phyloP scores from a whole-genome alignment of 2,888 invertebrate genomes.

The Drosophila cognata region DNA sequence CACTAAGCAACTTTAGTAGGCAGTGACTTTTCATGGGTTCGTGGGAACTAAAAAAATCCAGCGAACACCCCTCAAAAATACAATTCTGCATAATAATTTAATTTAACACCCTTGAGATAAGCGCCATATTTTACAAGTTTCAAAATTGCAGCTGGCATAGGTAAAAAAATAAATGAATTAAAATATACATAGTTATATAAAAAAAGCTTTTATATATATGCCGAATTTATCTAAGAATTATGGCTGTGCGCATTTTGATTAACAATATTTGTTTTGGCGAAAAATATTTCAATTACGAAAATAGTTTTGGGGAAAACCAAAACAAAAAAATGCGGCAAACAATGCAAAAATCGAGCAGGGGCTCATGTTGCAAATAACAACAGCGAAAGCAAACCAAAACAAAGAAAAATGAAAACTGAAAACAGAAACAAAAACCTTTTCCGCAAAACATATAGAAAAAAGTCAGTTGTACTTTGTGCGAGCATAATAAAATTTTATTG shows the following conservation, averaged over 20 bases:
- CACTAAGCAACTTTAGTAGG: neutral
- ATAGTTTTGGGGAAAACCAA: conserved; percentile 32
- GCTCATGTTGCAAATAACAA: conserved; percentile 28
- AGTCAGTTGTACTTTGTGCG: conserved; percentile 29
- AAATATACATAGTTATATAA: neutral
- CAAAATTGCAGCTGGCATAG: neutral
- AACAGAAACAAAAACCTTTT: conserved; percentile 26
- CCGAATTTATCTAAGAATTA: conserved; percentile 13
- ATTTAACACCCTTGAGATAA: neutral
- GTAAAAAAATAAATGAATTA: neutral
- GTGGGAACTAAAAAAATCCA: neutral
- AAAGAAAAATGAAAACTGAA: conserved; percentile 10
- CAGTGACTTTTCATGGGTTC: neutral
- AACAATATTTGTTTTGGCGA: conserved; percentile 21
- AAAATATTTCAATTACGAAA: conserved; percentile 70
- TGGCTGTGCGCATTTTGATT: conserved; percentile 11
- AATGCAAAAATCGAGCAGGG: conserved; percentile 7
- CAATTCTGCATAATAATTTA: neutral
- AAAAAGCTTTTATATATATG: neutral
- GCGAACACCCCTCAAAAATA: neutral
- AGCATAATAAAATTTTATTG: conserved; percentile 74
- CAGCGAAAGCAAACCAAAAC: conserved; percentile 6
- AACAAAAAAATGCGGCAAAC: neutral
- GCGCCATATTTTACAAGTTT: neutral
- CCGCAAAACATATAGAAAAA: conserved; percentile 10